phyloP scores from a whole-genome alignment of 2,113 vertebrate species.

The Periophthalmus modestus region DNA sequence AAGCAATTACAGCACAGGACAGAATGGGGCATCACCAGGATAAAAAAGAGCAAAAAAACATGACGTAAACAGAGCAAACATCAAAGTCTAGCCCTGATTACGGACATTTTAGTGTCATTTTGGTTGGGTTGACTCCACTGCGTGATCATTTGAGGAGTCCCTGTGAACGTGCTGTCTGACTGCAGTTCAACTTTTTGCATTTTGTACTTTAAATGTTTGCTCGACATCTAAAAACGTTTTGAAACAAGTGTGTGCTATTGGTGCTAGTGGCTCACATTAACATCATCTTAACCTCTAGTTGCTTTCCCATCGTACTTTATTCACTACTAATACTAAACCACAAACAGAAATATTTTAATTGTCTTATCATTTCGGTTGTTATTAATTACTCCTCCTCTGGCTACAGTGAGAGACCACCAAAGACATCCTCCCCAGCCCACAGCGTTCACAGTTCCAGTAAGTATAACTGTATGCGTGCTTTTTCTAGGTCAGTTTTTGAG shows the following conservation, averaged over 20 bases:
- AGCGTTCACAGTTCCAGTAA: conserved; percentile 83
- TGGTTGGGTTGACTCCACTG: conserved; percentile 17
- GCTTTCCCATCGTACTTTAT: conserved; percentile 56
- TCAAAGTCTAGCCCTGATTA: conserved; percentile 35
- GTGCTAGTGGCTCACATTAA: conserved; percentile 37
- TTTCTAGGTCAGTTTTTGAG: neutral
- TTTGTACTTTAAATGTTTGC: conserved; percentile 44
- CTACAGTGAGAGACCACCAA: conserved; percentile 86
- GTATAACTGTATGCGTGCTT: conserved; percentile 32
- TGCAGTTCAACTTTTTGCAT: conserved; percentile 51
- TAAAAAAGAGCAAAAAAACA: conserved; percentile 27
- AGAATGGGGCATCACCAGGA: conserved; percentile 47
- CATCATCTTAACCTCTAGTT: conserved; percentile 67
- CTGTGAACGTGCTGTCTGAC: conserved; percentile 37
- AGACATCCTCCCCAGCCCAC: conserved; percentile 80
- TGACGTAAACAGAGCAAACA: conserved; percentile 34
- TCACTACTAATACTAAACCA: conserved; percentile 50
- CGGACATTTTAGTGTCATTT: conserved; percentile 18
- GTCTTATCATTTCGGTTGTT: neutral
- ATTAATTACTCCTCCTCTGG: conserved; percentile 37
- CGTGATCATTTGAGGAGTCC: conserved; percentile 40
- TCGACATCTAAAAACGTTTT: conserved; percentile 19
- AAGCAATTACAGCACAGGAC: conserved; percentile 70
- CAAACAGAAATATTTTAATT: neutral
- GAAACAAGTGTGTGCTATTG: conserved; percentile 27